Base-by-base conservation (phyloP, 2,797 vertebrate genomes). In the Petrocephalus schoutedeni region DNA sequence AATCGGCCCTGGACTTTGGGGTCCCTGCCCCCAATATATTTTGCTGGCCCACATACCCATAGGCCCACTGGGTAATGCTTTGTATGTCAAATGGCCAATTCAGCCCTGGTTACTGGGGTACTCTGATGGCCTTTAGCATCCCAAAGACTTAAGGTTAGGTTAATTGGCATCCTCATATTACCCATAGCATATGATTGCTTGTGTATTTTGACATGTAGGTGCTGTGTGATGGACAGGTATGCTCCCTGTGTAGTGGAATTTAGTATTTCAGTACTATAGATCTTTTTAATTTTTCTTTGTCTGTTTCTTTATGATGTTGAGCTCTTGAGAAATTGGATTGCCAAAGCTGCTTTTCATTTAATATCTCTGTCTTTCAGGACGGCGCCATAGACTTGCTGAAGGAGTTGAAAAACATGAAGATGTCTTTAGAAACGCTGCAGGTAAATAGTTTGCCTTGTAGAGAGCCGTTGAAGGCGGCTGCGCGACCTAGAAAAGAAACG, bases 371-470 rank as follows among this genome's bases (percentile, higher is more conserved):
- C 82, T 82, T 90, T 0, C 90, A 99, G 98, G 98, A 98, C 3
- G 97, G 98, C 32, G 97, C 98, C 87, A 93, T 98, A 88, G 98
- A 98, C 92, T 94, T 99, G 90, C 95, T 99, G 90, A 97, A 94
- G 90, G 97, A 98, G 91, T 94, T 99, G 88, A 98, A 97, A 93
- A 95, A 93, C 92, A 97, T 97, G 93, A 96, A 97, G 2, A 96
- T 99, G 95, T 98, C 97, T 61, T 93, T 99, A 94, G 97, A 97
- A 88, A 96, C 98, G 1, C 94, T 99, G 91, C 98, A 99, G 97
- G 98, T 99, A 92, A 93, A 91, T 36, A 4, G 54, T 21, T 36
- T 6, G 23, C 53, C 54, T 23, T 28, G 51, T 2, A 7, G 53
- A 54, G n/a, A n/a, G 8, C n/a, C 5, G 23, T 85, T 14, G 54